phyloP scores from a whole-genome alignment of 2,797 vertebrate genomes.

The Anolis apletophallus region DNA sequence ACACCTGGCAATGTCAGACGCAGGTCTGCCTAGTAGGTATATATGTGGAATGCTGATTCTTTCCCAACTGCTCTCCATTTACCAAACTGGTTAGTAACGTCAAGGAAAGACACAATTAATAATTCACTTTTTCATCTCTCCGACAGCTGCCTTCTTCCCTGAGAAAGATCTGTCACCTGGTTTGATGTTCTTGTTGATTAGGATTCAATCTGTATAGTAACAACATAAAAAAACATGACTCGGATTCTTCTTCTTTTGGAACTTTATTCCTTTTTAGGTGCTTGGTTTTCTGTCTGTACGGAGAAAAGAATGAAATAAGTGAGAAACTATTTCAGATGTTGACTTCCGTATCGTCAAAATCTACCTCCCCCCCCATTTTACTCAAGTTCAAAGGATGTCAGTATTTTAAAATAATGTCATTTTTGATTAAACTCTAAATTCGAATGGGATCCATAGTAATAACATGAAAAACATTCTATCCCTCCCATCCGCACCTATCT shows the following conservation, averaged over 20 bases:
- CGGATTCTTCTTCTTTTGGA: constrained; percentile 8
- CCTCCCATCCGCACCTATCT: constrained; percentile 18
- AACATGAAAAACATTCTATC: not conserved
- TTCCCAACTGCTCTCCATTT: constrained; percentile 34
- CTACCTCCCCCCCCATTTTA: not conserved
- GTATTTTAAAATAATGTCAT: constrained; percentile 1
- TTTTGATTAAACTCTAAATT: constrained; percentile 22
- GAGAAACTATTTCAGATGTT: not conserved
- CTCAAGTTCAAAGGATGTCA: not conserved
- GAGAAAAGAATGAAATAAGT: constrained; percentile 35
- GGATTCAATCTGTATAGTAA: constrained; percentile 2
- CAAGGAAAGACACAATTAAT: constrained; percentile 25
- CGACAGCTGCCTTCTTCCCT: constrained; percentile 14
- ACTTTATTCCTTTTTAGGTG: not conserved
- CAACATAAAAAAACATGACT: not conserved
- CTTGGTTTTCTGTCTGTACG: not conserved
- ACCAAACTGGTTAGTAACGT: not conserved
- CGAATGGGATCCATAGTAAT: constrained; percentile 8
- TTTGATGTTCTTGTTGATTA: constrained; percentile 4
- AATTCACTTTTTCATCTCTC: constrained; percentile 19
- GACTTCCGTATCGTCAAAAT: not conserved
- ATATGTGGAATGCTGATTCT: not conserved
- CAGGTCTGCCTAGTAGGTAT: constrained; percentile 14
- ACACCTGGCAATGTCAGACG: constrained; percentile 14
- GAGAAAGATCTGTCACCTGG: not conserved